phyloP scores from a whole-genome alignment of 2,888 invertebrate species.

The Mythimna impura region DNA sequence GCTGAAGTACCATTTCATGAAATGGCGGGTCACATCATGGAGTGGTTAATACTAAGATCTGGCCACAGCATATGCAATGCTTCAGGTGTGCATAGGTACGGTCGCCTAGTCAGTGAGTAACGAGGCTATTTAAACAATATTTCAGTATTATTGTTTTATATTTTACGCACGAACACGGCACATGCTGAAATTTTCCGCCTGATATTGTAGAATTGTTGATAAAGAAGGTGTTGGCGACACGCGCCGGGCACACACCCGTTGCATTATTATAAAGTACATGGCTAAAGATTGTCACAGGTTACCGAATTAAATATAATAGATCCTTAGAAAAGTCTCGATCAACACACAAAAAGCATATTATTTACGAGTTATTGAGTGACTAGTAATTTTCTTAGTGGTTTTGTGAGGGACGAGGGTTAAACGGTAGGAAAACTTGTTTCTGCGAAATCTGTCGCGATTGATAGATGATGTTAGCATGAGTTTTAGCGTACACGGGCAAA shows the following conservation, averaged over 20 bases:
- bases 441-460: neutral
- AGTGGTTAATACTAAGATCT: no score
- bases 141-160: neutral
- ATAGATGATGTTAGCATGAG: neutral
- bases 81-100: no score
- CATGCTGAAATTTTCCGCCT: constrained; percentile 5
- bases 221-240: neutral
- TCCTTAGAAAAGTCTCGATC: constrained; percentile 6
- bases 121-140: neutral
- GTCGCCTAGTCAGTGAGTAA: no score
- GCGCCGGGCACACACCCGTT: neutral
- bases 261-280: neutral
- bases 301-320: no score
- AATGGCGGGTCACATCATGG: no score
- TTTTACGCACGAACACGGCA: neutral
- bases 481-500: neutral
- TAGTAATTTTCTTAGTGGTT: neutral
- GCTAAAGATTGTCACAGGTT: neutral
- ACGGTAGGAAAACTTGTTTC: neutral
- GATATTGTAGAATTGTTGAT: neutral
- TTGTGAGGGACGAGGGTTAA: neutral
- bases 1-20: no score
- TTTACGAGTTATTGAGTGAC: neutral
- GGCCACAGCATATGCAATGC: neutral
- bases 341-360: constrained; percentile 1